Conservation (phyloP, 2,113 vertebrate species). For the Reinhardtius hippoglossoides region DNA sequence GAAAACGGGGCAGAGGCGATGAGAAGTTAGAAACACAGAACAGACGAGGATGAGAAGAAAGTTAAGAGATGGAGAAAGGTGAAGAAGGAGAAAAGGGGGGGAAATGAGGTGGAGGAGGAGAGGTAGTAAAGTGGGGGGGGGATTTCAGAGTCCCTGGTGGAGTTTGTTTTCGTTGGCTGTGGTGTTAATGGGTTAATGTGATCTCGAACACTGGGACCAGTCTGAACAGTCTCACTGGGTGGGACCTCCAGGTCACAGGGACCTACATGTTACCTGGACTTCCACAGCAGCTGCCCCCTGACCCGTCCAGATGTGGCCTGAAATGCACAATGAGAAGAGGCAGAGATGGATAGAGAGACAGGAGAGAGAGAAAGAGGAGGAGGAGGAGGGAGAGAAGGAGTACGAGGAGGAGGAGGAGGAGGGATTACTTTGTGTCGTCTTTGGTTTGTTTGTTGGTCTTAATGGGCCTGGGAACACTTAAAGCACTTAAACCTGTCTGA, state of each 20-base stretch:
- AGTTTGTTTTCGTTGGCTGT: conserved; percentile 61
- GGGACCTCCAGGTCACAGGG: conserved; percentile 42
- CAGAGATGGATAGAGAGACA: conserved; percentile 22
- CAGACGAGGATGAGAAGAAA: conserved; percentile 20
- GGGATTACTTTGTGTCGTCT: conserved; percentile 62
- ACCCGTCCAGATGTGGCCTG: conserved; percentile 59
- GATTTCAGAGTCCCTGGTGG: conserved; percentile 41
- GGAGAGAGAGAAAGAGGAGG: neutral
- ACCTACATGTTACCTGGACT: conserved; percentile 39
- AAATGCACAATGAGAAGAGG: conserved; percentile 4
- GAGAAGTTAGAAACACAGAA: conserved; percentile 36
- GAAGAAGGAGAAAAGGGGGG: neutral
- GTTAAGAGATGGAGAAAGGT: conserved; percentile 11
- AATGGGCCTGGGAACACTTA: conserved; percentile 79
- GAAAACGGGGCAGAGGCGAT: neutral
- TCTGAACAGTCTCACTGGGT: conserved; percentile 48
- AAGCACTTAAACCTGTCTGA: conserved; percentile 75
- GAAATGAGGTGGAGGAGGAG: conserved; percentile 8
- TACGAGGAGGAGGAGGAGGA: conserved; percentile 1
- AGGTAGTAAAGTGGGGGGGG: conserved; percentile 14
- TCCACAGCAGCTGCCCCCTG: neutral
- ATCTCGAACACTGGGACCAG: conserved; percentile 57
- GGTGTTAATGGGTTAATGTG: conserved; percentile 70
- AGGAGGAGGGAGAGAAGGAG: conserved; percentile 28
- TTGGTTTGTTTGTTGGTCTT: conserved; percentile 75